These are phyloP conservation scores for Nilaparvata lugens DNA, from an alignment of 1,140 invertebrate genomes.

Conservation along the genomic window DNA sequence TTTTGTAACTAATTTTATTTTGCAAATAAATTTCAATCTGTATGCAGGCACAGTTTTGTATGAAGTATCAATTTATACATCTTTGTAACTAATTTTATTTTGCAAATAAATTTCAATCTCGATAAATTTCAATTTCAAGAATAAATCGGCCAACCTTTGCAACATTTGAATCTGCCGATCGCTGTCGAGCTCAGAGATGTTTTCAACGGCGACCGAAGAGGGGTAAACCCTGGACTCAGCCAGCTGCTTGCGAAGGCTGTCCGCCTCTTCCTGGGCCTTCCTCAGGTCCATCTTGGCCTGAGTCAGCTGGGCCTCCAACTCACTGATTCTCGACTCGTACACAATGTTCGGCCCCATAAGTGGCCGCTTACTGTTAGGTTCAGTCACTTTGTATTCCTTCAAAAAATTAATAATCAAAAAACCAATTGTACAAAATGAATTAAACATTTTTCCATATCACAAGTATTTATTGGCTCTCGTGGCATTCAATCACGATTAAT, in stretches of 20 bases:
- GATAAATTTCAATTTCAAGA: too few species aligned
- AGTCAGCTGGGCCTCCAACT: slow-evolving; percentile 68
- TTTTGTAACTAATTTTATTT: too few species aligned
- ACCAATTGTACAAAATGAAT: too few species aligned
- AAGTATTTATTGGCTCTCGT: too few species aligned
- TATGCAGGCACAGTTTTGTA: too few species aligned
- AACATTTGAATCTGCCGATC: slow-evolving; percentile 55
- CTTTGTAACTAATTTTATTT: too few species aligned
- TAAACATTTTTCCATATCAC: too few species aligned
- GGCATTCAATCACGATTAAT: too few species aligned
- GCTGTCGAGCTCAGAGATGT: slow-evolving; percentile 33
- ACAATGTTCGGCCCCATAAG: slow-evolving; percentile 35
- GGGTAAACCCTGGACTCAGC: slow-evolving; percentile 30
- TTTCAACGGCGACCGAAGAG: slow-evolving; percentile 24
- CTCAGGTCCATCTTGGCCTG: slow-evolving; percentile 64
- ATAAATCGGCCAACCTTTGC: slow-evolving; percentile 40
- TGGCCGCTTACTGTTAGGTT: slow-evolving; percentile 43
- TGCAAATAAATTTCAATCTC: too few species aligned
- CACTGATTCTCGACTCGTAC: slow-evolving; percentile 72
- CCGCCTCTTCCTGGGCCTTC: slow-evolving; percentile 57
- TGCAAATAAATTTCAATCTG: too few species aligned
- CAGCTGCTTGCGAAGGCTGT: slow-evolving; percentile 48
- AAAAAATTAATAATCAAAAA: neutral
- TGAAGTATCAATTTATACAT: too few species aligned
- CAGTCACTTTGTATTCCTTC: neutral